phyloP scores from a whole-genome alignment of 2,888 invertebrate genomes.

The Aporophyla nigra region DNA sequence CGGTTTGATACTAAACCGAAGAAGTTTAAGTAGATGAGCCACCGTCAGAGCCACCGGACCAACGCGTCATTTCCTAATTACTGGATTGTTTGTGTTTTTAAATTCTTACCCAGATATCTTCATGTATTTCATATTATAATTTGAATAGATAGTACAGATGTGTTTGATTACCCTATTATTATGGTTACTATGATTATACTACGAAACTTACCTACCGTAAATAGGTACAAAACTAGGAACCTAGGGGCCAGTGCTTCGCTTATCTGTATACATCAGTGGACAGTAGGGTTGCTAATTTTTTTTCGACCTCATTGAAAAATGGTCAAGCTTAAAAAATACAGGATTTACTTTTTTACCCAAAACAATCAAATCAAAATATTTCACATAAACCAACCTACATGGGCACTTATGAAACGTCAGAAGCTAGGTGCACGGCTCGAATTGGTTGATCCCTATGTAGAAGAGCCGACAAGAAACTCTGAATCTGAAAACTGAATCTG shows the following conservation, averaged over 20 bases:
- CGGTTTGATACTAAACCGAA: slow-evolving; percentile 53
- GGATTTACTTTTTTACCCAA: too few relatives aligned
- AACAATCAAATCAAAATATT: too few relatives aligned
- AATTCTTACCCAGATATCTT: not conserved
- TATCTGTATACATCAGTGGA: too few relatives aligned
- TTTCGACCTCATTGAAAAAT: too few relatives aligned
- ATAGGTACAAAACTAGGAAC: not conserved
- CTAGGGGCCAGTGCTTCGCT: not conserved
- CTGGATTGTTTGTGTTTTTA: slow-evolving; percentile 5
- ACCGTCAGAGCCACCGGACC: not conserved
- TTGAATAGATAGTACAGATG: not conserved
- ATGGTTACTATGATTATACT: not conserved
- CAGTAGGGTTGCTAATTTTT: too few relatives aligned
- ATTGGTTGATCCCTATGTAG: too few relatives aligned
- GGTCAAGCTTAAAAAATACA: too few relatives aligned
- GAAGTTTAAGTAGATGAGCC: slow-evolving; percentile 44
- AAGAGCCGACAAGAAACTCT: too few relatives aligned
- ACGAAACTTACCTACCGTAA: not conserved
- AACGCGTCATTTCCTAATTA: slow-evolving; percentile 3
- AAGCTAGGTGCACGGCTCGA: too few relatives aligned
- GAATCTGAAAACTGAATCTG: too few relatives aligned
- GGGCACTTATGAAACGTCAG: too few relatives aligned
- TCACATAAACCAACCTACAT: too few relatives aligned
- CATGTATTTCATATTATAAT: slow-evolving; percentile 1
- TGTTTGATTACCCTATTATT: slow-evolving; percentile 10